Evolutionary conservation across 1,140 invertebrate genomes (phyloP).

Genomic region (Amyelois transitella): DNA sequence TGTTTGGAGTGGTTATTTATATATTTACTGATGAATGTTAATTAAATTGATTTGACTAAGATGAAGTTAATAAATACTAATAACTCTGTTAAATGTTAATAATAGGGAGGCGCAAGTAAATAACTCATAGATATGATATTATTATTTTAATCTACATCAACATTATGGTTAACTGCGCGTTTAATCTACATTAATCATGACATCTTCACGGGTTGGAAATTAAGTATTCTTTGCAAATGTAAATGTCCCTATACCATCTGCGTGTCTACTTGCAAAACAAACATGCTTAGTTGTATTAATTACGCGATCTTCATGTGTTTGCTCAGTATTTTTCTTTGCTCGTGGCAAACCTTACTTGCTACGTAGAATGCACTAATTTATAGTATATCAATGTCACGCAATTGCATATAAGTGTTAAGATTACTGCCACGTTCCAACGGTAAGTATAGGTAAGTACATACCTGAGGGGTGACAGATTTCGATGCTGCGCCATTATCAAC

Average conservation of each 20-base stretch:
- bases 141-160: not conserved
- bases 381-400: constrained; percentile 17
- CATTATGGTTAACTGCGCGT: not conserved
- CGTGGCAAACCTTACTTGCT: not conserved
- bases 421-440: constrained; percentile 11
- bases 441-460: constrained; percentile 10
- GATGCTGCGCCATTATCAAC: constrained; percentile 25
- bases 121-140: too few species aligned
- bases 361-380: not conserved
- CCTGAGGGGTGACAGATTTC: constrained; percentile 19
- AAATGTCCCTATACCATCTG: too few species aligned
- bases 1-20: too few species aligned
- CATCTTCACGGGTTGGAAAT: not conserved
- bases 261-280: not conserved
- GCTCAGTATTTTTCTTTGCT: constrained; percentile 5
- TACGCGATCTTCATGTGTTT: not conserved
- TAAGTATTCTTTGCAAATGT: not conserved
- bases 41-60: too few species aligned
- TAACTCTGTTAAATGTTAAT: not conserved
- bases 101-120: not conserved
- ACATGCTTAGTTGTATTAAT: not conserved
- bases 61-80: not conserved
- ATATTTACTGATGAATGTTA: too few species aligned
- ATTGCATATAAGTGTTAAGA: constrained; percentile 18
- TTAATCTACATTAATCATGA: not conserved